Evolutionary conservation across 2,888 invertebrate species (phyloP).

Genomic region (Lithophane ornitopus): DNA sequence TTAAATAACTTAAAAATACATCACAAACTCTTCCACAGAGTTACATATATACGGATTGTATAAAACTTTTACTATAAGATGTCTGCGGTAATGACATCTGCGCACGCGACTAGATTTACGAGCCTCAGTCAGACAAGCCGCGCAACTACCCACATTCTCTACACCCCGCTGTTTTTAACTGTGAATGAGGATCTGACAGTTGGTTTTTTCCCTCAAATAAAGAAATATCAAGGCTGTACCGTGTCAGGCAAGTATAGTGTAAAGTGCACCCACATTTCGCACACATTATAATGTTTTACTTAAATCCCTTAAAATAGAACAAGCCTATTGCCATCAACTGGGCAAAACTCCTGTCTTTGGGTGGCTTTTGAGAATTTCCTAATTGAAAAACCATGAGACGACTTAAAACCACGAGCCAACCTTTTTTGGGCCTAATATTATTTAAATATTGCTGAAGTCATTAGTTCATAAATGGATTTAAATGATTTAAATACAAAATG

Average conservation of each 20-base stretch:
- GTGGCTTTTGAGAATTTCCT: background rate
- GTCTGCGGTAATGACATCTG: constrained; percentile 30
- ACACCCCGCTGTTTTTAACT: constrained; percentile 43
- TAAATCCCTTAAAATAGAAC: background rate
- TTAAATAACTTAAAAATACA: constrained; percentile 14
- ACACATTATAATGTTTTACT: background rate
- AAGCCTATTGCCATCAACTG: background rate
- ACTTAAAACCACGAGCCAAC: background rate
- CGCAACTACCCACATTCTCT: constrained; percentile 40
- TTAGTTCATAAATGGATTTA: constrained; percentile 4
- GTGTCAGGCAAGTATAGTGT: background rate
- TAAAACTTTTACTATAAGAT: constrained; percentile 53
- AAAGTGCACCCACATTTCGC: background rate
- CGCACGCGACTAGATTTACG: constrained; percentile 53
- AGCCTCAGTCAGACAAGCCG: background rate
- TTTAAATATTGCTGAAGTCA: constrained; percentile 1
- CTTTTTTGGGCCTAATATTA: constrained; percentile 3
- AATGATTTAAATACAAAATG: constrained; percentile 31
- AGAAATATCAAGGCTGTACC: background rate
- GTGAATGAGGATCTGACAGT: background rate
- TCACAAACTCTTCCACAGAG: background rate
- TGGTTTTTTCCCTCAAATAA: background rate
- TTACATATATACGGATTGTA: background rate
- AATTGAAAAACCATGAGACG: background rate
- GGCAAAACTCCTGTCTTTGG: background rate